Evolutionary conservation across 1,140 invertebrate species (phyloP).

Genomic region (Drosophila watanabei): DNA sequence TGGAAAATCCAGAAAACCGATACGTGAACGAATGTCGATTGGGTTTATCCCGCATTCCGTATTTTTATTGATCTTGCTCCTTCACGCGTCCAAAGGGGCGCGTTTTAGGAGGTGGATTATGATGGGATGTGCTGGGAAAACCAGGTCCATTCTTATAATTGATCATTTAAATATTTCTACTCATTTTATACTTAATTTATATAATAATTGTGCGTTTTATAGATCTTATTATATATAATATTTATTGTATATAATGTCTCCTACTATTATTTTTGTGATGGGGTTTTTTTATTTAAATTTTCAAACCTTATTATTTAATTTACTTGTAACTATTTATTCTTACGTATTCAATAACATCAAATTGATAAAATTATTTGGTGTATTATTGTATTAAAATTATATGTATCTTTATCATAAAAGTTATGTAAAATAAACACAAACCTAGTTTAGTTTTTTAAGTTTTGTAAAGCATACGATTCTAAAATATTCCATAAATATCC

Average conservation of each 20-base stretch:
- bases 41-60: constrained; percentile 62
- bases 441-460: too few relatives aligned
- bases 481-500: too few relatives aligned
- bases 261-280: background rate
- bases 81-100: constrained; percentile 35
- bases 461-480: too few relatives aligned
- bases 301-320: too few relatives aligned
- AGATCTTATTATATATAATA: background rate
- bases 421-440: too few relatives aligned
- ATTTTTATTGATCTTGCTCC: constrained; percentile 62
- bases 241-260: background rate
- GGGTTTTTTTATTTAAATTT: too few relatives aligned
- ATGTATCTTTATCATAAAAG: too few relatives aligned
- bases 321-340: too few relatives aligned
- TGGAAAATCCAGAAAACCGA: constrained; percentile 73
- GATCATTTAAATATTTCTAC: background rate
- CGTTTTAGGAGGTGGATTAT: constrained; percentile 47
- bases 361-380: too few relatives aligned
- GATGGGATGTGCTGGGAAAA: constrained; percentile 20
- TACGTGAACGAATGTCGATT: constrained; percentile 66
- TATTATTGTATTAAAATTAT: too few relatives aligned
- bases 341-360: too few relatives aligned
- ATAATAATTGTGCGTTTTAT: background rate
- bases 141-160: constrained; percentile 16
- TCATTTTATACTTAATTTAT: background rate